A percentile compares a stretch with the other conserved stretches of the same genome.
These are phyloP conservation scores for Etia nguti DNA, from an alignment of 2,113 vertebrate species.

Conservation along the genomic window DNA sequence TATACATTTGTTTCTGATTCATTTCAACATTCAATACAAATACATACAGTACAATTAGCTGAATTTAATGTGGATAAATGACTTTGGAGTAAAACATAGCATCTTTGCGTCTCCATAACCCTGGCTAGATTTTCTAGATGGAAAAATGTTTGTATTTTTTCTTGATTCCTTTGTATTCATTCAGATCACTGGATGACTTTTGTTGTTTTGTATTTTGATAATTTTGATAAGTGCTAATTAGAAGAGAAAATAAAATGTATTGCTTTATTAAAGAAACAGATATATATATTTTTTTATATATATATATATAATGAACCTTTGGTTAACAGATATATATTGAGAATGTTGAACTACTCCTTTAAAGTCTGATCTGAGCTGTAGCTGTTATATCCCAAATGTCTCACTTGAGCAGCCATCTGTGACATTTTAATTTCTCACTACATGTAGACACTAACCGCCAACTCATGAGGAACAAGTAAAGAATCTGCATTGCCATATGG, in stretches of 20 bases:
- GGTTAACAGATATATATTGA: neutral
- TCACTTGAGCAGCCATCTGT: neutral
- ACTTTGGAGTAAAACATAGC: neutral
- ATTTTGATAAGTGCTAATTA: too few species aligned
- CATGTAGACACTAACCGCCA: neutral
- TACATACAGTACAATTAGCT: neutral
- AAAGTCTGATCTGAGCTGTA: neutral
- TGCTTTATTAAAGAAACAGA: too few species aligned
- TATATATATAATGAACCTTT: too few species aligned
- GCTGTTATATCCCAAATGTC: neutral
- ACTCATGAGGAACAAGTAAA: neutral
- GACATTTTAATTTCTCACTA: neutral
- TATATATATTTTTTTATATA: too few species aligned
- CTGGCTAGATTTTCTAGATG: too few species aligned
- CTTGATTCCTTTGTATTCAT: too few species aligned
- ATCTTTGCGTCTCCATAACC: too few species aligned
- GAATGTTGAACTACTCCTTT: neutral
- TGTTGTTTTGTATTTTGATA: too few species aligned
- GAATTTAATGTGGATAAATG: neutral
- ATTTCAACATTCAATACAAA: neutral
- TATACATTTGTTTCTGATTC: neutral
- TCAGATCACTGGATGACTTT: too few species aligned
- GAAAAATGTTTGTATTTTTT: too few species aligned
- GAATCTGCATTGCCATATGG: too few species aligned
- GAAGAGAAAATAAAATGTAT: too few species aligned